Base-by-base conservation (phyloP, 2,888 invertebrate species). In the Seira sanloemensis region DNA sequence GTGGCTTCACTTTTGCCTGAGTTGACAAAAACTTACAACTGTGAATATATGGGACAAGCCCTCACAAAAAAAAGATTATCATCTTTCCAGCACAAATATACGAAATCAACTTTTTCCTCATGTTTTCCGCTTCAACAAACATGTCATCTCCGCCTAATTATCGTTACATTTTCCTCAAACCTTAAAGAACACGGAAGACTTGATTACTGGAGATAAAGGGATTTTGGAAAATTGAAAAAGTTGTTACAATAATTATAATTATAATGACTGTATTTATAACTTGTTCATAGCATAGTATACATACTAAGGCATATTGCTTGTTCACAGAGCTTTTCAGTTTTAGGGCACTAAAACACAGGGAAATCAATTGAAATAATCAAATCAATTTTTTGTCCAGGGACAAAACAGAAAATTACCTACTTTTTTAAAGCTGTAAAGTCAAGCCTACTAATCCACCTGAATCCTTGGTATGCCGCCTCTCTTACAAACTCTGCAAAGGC, bases 311-410 rank as follows among this genome's bases (percentile, higher is more conserved):
- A n/a, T n/a, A n/a, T n/a, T n/a, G n/a, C n/a, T n/a, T n/a, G n/a
- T n/a, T n/a, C n/a, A n/a, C n/a, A n/a, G n/a, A n/a, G n/a, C n/a
- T n/a, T n/a, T n/a, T 37, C 50, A 7, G 50, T 7, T n/a, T 50
- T 37, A 7, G 58, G 4, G 18, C 65, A 65, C 21, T 54, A 24
- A 0, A 71, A 24, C n/a, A n/a, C n/a, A 58, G 18, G 19, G 69
- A 71, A 81, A 81, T 81, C 81, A 76, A 81, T 81, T 81, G 81
- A 71, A 80, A 81, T 75, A 81, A 81, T 81, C 81, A 73, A 79
- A 73, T 73, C 71, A 80, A 74, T 54, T 80, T 67, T 18, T 62
- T 21, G 21, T 62, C 12, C 21, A 58, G 58, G 18, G 62, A 62
- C 23, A 50, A 50, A 2, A 7, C 16, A 7, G n/a, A 62, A 62